These are phyloP conservation scores for Isotomurus palustris DNA, from an alignment of 2,888 invertebrate genomes.

Conservation along the genomic window DNA sequence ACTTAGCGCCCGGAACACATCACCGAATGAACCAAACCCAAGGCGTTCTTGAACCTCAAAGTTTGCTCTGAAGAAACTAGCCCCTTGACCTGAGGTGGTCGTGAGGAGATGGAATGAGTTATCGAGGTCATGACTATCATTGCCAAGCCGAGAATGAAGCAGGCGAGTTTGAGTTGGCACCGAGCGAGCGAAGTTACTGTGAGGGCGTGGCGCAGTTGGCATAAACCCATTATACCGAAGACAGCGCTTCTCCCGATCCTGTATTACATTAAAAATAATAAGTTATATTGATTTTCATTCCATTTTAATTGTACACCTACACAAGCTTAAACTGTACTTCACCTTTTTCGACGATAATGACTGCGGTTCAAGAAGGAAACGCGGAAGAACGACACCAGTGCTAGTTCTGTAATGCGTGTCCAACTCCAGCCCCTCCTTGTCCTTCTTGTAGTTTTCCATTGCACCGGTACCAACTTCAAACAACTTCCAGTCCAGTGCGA, in stretches of 20 bases:
- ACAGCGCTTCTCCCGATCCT: slow-evolving; percentile 39
- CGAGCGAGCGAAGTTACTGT: slow-evolving; percentile 40
- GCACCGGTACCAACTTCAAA: background rate
- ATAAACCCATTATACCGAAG: slow-evolving; percentile 37
- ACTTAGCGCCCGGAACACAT: slow-evolving; percentile 64
- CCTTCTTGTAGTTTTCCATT: too few species aligned
- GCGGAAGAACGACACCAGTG: slow-evolving; percentile 36
- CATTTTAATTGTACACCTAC: background rate
- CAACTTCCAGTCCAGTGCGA: too few species aligned
- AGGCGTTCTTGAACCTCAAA: slow-evolving; percentile 60
- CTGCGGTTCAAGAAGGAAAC: slow-evolving; percentile 39
- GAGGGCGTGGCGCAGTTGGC: slow-evolving; percentile 42
- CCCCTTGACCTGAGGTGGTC: slow-evolving; percentile 6
- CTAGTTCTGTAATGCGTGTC: slow-evolving; percentile 7
- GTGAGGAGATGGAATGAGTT: slow-evolving; percentile 39
- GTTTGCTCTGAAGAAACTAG: slow-evolving; percentile 63
- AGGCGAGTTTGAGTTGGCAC: slow-evolving; percentile 36
- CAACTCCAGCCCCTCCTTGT: background rate
- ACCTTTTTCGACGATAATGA: slow-evolving; percentile 43
- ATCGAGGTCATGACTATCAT: slow-evolving; percentile 38
- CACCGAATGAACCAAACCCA: slow-evolving; percentile 72
- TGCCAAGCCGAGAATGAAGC: slow-evolving; percentile 37
- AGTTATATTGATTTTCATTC: background rate
- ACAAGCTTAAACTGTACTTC: background rate
- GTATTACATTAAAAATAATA: slow-evolving; percentile 7